Evolutionary conservation across 2,888 invertebrate genomes (phyloP).

Genomic region (Metopia argyrocephala): DNA sequence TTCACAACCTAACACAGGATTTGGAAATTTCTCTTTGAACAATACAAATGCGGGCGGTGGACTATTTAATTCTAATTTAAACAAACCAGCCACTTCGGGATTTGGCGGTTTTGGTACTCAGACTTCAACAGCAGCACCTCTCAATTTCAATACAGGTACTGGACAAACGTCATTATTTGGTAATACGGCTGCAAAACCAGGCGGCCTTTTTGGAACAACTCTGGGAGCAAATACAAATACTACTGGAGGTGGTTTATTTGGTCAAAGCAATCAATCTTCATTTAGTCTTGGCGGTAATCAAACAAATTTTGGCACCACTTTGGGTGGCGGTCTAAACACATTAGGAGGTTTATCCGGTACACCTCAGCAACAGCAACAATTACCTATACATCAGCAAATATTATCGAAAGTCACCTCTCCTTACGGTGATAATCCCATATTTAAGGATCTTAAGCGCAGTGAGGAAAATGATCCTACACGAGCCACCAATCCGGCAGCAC

Average conservation of each 20-base stretch:
- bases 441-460: constrained; percentile 84
- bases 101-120: constrained; percentile 81
- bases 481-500: constrained; percentile 85
- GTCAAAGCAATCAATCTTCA: constrained; percentile 74
- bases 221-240: constrained; percentile 64
- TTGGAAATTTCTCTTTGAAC: constrained; percentile 71
- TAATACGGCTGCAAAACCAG: constrained; percentile 76
- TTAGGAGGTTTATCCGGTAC: constrained; percentile 69
- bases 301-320: constrained; percentile 68
- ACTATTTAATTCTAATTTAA: constrained; percentile 75
- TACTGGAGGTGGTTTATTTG: constrained; percentile 78
- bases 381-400: constrained; percentile 85
- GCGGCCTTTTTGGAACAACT: constrained; percentile 77
- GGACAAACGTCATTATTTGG: constrained; percentile 79
- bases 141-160: constrained; percentile 76
- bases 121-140: constrained; percentile 72
- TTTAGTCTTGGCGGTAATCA: constrained; percentile 69
- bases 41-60: constrained; percentile 69
- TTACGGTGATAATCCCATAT: constrained; percentile 92
- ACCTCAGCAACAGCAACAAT: constrained; percentile 73
- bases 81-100: constrained; percentile 79
- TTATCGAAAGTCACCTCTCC: constrained; percentile 88
- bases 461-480: constrained; percentile 83
- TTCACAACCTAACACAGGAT: constrained; percentile 73
- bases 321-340: constrained; percentile 63